A percentile compares a stretch with the other conserved stretches of the same genome.
Conservation (phyloP, 1,140 invertebrate genomes). For the Oryctes rhinoceros region DNA sequence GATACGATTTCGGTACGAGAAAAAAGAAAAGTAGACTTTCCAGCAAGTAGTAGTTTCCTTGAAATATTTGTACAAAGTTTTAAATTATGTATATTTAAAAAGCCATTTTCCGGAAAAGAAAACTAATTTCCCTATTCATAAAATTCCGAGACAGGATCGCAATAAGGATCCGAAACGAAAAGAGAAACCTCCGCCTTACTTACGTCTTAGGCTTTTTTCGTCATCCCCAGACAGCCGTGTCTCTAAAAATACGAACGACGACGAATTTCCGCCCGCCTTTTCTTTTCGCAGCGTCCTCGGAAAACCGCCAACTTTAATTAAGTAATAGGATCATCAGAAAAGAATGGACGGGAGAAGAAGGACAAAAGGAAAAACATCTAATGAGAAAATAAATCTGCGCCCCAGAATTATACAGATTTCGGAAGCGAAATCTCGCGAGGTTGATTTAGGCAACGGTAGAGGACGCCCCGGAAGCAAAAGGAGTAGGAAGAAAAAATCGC, state of each 20-base stretch:
- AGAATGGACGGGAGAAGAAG: constrained; percentile 1
- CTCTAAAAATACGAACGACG: constrained; percentile 20
- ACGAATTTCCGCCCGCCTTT: not conserved
- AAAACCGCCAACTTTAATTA: constrained; percentile 34
- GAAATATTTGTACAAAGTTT: constrained; percentile 28
- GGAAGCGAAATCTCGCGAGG: not conserved
- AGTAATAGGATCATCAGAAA: constrained; percentile 29
- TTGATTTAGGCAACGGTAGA: not conserved
- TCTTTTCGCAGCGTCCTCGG: not conserved
- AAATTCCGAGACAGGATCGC: not conserved
- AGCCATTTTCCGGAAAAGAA: constrained; percentile 14
- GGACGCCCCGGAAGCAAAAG: not conserved
- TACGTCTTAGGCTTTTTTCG: constrained; percentile 30
- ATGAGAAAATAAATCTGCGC: constrained; percentile 30
- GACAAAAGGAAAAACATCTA: constrained; percentile 37
- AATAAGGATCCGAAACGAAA: constrained; percentile 21
- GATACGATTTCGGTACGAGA: too few relatives aligned
- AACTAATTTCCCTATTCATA: constrained; percentile 36
- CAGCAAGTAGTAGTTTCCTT: not conserved
- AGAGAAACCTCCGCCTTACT: constrained; percentile 12
- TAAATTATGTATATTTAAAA: constrained; percentile 26
- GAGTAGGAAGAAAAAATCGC: not conserved
- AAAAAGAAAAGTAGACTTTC: too few relatives aligned
- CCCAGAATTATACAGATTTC: constrained; percentile 32
- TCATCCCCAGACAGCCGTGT: not conserved